Evolutionary conservation across 2,113 vertebrate species (phyloP), one percentile per base, ranked within the genome.

Genomic region (Nothocercus julius): DNA sequence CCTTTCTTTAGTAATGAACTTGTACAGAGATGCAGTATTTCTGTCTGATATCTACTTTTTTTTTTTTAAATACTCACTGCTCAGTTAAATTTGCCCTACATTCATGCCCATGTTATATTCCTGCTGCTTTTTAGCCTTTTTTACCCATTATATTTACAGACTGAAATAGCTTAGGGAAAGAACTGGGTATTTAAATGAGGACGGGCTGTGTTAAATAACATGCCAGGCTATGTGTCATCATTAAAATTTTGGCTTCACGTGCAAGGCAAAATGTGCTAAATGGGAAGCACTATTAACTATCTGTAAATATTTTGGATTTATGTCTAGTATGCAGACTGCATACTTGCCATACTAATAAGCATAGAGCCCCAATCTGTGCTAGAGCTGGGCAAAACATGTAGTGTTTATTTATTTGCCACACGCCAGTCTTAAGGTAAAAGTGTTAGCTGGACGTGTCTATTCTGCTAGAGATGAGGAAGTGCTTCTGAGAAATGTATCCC

Each of bases 331-430:
- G 76, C 40, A 76, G 59, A 24, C 34, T 83, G 36, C 77, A 49
- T 68, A 44, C n/a, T 93, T 94, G 73, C 77, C 58, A 20, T 88
- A 66, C 67, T 66, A 76, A 75, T 19, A 45, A 73, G 67, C 58
- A 56, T 38, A 77, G 82, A 73, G 53, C 78, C 58, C 81, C 79
- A 64, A 66, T 82, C 44, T 90, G 32, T 69, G 13, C 42, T 78
- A 1, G 63, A 88, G 64, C 66, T 89, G 82, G 82, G 54, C 45
- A 82, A 90, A 90, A 53, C 13, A 4, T 30, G 32, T 58, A 66
- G 36, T 84, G 49, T 92, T 96, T 79, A 70, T 94, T 95, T 81
- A 89, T 93, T 87, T 85, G n/a, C 70, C 62, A 13, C 8, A 58
- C 64, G 58, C 73, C 45, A 90, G 25, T 72, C 78, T 73, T n/a